A percentile compares a stretch with the other conserved stretches of the same genome.
Conservation (phyloP, 2,113 vertebrate genomes). For the Lepus europaeus region DNA sequence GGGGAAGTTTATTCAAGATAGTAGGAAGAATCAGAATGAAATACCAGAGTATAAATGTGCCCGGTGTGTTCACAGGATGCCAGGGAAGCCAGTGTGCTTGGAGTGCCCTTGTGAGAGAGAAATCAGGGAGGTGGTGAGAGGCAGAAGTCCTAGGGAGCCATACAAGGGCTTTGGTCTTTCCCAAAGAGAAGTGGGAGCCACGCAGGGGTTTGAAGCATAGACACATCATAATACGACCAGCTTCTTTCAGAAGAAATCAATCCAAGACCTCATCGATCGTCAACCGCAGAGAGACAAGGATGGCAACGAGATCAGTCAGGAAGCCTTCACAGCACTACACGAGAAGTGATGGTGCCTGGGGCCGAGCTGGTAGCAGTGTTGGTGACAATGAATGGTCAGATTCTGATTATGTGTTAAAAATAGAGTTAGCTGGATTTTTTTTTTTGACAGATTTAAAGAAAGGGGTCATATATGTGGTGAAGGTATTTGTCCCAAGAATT, state of each 20-base stretch:
- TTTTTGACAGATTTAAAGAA: not conserved
- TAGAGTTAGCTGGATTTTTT: constrained; percentile 19
- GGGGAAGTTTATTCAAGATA: not conserved
- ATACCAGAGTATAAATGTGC: not conserved
- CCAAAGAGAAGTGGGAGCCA: not conserved
- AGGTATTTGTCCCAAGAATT: not conserved
- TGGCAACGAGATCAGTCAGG: not conserved
- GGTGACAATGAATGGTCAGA: not conserved
- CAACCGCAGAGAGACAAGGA: not conserved
- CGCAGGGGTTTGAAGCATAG: not conserved
- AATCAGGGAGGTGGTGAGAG: not conserved
- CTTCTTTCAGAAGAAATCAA: not conserved
- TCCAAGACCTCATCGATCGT: not conserved
- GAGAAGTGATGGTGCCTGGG: not conserved
- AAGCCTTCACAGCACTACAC: not conserved
- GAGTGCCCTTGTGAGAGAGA: not conserved
- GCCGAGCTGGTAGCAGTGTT: not conserved
- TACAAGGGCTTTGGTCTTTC: not conserved
- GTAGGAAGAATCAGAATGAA: not conserved
- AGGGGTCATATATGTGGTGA: not conserved
- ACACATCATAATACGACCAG: not conserved
- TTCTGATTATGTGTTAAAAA: constrained; percentile 8
- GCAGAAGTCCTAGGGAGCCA: not conserved
- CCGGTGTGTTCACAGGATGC: not conserved
- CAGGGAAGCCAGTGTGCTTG: not conserved